phyloP scores from a whole-genome alignment of 2,113 vertebrate species.

The Labeo catla region DNA sequence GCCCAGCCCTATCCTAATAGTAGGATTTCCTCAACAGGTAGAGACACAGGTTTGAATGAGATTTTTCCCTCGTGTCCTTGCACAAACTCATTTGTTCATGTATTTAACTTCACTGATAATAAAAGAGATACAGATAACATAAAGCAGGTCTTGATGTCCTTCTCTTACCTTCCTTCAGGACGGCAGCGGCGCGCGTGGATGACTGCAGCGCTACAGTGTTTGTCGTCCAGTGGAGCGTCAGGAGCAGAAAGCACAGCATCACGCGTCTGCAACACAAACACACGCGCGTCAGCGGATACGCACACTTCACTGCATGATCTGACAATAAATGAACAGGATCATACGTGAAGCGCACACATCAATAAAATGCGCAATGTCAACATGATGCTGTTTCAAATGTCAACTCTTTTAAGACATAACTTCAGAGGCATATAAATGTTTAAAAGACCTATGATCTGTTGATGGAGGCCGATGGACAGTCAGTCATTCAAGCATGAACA shows the following conservation, averaged over 20 bases:
- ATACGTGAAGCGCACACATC: neutral
- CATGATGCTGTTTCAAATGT: no score
- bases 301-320: neutral
- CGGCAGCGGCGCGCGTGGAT: neutral
- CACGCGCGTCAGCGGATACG: neutral
- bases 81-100: no score
- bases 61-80: no score
- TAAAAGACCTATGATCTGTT: neutral
- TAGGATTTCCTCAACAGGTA: no score
- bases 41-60: no score
- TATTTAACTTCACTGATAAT: no score
- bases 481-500: no score
- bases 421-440: neutral
- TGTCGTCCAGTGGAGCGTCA: conserved; percentile 33
- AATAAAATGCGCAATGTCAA: no score
- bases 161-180: conserved; percentile 23
- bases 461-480: neutral
- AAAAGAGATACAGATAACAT: no score
- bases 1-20: no score
- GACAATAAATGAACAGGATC: neutral
- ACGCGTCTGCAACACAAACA: conserved; percentile 9
- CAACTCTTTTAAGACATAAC: no score
- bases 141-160: neutral
- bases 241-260: conserved; percentile 50
- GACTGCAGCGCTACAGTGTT: neutral